These are phyloP conservation scores for Rousettus leschenaultii DNA, from an alignment of 2,113 vertebrate genomes.

Conservation along the genomic window DNA sequence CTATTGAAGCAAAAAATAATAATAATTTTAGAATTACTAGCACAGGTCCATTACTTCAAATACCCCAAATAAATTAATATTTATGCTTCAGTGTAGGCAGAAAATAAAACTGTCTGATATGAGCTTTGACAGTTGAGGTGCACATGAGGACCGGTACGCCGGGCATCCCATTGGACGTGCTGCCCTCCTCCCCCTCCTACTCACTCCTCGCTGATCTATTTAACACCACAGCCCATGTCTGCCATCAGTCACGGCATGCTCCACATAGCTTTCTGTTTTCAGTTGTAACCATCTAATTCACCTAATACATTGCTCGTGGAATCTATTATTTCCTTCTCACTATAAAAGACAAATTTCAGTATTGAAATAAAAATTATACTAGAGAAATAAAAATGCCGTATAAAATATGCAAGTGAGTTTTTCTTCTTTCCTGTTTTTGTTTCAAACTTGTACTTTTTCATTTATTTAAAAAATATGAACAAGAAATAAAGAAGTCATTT, in stretches of 20 bases:
- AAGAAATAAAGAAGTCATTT: background rate
- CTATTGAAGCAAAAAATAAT: too few relatives aligned
- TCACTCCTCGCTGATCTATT: accelerated
- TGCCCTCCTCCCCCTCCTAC: background rate
- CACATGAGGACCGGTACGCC: background rate
- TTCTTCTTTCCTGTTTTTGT: background rate
- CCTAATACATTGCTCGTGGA: background rate
- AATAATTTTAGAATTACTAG: background rate
- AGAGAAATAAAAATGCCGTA: background rate
- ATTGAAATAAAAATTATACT: background rate
- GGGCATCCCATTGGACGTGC: accelerated
- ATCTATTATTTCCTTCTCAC: background rate
- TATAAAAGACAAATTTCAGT: background rate
- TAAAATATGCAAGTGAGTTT: background rate
- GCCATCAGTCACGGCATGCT: background rate
- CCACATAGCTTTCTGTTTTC: background rate
- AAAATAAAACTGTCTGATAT: background rate
- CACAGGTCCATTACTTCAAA: background rate
- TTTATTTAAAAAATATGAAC: constrained; percentile 8
- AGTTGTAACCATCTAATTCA: background rate
- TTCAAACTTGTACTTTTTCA: background rate
- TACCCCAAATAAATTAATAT: background rate
- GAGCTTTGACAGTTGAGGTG: background rate
- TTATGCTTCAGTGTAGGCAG: background rate
- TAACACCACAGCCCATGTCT: too few relatives aligned